A percentile compares a stretch with the other conserved stretches of the same genome.
These are phyloP conservation scores for Synanthedon myopaeformis DNA, from an alignment of 2,888 invertebrate genomes.

Conservation along the genomic window DNA sequence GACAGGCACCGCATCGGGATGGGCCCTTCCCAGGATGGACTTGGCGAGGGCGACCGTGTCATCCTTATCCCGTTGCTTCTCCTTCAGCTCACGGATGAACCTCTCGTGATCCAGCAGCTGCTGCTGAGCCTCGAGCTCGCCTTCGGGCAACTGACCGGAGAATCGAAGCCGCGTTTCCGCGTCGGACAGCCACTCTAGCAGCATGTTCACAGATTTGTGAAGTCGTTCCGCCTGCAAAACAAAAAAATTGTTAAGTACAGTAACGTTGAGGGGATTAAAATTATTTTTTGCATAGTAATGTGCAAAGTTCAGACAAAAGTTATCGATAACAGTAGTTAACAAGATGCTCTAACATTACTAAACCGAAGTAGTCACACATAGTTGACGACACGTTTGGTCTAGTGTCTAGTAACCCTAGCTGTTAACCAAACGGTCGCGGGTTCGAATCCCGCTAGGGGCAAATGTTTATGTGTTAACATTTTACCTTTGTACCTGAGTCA, in stretches of 20 bases:
- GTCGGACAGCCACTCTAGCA: conserved; percentile 96
- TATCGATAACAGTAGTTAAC: too few species aligned
- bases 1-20: conserved; percentile 97
- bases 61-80: conserved; percentile 89
- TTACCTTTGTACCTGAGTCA: too few species aligned
- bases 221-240: conserved; percentile 84
- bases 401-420: too few species aligned
- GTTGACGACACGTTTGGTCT: too few species aligned
- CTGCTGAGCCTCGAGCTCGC: conserved; percentile 85
- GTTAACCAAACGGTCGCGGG: too few species aligned
- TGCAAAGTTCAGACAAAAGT: too few species aligned
- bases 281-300: too few species aligned
- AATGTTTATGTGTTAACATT: too few species aligned
- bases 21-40: conserved; percentile 90
- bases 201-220: conserved; percentile 93
- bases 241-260: neutral
- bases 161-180: conserved; percentile 96
- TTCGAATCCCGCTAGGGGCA: too few species aligned
- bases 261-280: neutral
- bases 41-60: conserved; percentile 89
- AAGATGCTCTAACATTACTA: too few species aligned
- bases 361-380: too few species aligned
- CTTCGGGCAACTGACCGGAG: conserved; percentile 91
- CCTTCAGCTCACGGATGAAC: conserved; percentile 83
- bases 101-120: conserved; percentile 89